A percentile compares a stretch with the other conserved stretches of the same genome.
phyloP scores from a whole-genome alignment of 1,140 invertebrate species.

The Coelopa frigida region DNA sequence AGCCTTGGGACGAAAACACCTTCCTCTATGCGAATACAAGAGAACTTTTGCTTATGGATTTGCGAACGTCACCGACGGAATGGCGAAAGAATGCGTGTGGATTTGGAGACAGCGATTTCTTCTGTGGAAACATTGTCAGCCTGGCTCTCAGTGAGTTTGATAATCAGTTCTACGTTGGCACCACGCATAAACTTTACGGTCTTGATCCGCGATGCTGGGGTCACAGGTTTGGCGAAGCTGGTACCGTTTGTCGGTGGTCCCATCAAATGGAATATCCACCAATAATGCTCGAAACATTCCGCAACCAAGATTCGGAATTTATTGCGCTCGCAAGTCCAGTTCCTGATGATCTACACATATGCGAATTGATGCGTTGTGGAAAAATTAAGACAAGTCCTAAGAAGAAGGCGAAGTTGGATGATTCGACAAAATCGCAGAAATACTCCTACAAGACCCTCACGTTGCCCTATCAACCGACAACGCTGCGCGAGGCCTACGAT shows the following conservation, averaged over 20 bases:
- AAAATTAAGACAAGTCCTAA: not conserved
- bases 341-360: slow-evolving; percentile 12
- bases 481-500: slow-evolving; percentile 8
- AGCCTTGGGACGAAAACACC: slow-evolving; percentile 10
- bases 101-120: not conserved
- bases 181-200: slow-evolving; percentile 15
- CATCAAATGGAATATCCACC: slow-evolving; percentile 14
- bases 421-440: not conserved
- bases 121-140: slow-evolving; percentile 10
- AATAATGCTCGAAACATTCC: slow-evolving; percentile 9
- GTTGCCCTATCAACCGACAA: slow-evolving; percentile 14
- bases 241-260: slow-evolving; percentile 10
- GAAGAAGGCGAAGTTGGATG: not conserved
- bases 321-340: slow-evolving; percentile 12
- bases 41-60: slow-evolving; percentile 11
- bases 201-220: slow-evolving; percentile 12
- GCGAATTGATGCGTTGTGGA: slow-evolving; percentile 5
- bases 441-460: slow-evolving; percentile 7
- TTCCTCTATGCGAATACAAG: slow-evolving; percentile 13
- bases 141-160: slow-evolving; percentile 13
- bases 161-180: slow-evolving; percentile 13
- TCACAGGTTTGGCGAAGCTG: slow-evolving; percentile 1
- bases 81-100: slow-evolving; percentile 3
- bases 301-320: slow-evolving; percentile 5
- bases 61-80: slow-evolving; percentile 5